Base-by-base conservation (phyloP, 2,113 vertebrate species). In the Taurulus bubalis region DNA sequence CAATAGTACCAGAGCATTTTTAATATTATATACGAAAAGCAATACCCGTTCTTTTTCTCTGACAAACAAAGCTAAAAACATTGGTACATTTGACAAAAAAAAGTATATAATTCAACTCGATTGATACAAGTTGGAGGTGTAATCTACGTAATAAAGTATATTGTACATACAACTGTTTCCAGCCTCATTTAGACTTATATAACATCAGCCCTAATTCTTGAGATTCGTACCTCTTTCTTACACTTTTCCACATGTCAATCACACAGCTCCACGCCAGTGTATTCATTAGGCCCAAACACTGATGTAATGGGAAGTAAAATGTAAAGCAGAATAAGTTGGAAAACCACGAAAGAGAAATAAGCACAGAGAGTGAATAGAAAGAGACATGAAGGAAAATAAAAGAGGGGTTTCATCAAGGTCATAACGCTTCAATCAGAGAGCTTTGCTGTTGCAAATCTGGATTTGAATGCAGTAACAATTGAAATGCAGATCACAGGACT, bases 401-500 rank as follows among this genome's bases (percentile, higher is more conserved):
- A 26, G 12, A 28, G 24, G 18, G 47, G n/a, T 59, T 60, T 65
- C 42, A 72, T 66, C 64, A 89, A 87, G 90, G 83, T 92, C 83
- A 24, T 68, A 56, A 69, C 66, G 71, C 72, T 79, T 79, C 79
- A 73, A 70, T 87, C 53, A 71, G 63, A 70, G 63, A 69, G 51
- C 22, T 71, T 45, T 4, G 38, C 59, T 69, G 30, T 62, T 38
- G 53, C 80, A 86, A 77, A 90, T 85, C 60, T 65, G 75, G 55
- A 86, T 81, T 68, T 83, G 83, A 89, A 90, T 40, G 47, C 55
- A 79, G 32, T 79, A 73, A 86, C 80, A 77, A 87, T 90, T 89
- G 75, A 85, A 78, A 91, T 91, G 82, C 87, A 84, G 89, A 90
- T 90, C 87, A 87, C 82, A 86, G 75, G 70, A 71, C 28, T 20